Conservation (phyloP, 2,113 vertebrate species). For the Talpa occidentalis region DNA sequence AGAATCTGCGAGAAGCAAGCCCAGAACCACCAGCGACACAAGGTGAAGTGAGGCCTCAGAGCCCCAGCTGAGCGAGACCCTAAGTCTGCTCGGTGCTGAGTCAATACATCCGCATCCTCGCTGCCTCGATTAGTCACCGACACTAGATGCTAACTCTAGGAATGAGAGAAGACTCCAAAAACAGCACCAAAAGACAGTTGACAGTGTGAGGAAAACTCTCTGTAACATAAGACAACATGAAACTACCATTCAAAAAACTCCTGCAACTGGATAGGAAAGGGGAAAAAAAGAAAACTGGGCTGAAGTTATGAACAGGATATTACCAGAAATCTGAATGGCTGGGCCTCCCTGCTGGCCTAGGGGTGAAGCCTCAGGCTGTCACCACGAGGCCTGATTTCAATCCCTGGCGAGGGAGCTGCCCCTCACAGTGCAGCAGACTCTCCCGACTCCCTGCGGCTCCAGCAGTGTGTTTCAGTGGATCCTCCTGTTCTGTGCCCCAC, state of each 20-base stretch:
- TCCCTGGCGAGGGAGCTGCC: too few relatives aligned
- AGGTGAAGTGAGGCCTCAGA: neutral
- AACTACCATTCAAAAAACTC: neutral
- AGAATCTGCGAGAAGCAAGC: constrained; percentile 43
- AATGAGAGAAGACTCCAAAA: neutral
- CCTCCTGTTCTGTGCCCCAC: too few relatives aligned
- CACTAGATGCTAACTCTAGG: neutral
- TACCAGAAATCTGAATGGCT: neutral
- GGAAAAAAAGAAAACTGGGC: neutral
- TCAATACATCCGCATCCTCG: neutral
- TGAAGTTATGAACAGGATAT: constrained; percentile 24
- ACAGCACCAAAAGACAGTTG: neutral
- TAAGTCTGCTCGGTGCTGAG: neutral
- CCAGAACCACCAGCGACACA: neutral
- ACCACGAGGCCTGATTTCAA: too few relatives aligned
- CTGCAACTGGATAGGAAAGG: neutral
- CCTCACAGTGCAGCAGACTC: too few relatives aligned
- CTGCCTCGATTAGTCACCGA: neutral
- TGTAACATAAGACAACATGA: neutral
- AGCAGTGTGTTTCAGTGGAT: too few relatives aligned
- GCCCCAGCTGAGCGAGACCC: too few relatives aligned
- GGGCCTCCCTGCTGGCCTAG: too few relatives aligned
- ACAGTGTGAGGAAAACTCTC: neutral
- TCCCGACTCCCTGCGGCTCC: too few relatives aligned
- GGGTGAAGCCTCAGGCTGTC: too few relatives aligned